These are phyloP conservation scores for Vulpes ferrilata DNA, from an alignment of 2,113 vertebrate species.

Conservation along the genomic window DNA sequence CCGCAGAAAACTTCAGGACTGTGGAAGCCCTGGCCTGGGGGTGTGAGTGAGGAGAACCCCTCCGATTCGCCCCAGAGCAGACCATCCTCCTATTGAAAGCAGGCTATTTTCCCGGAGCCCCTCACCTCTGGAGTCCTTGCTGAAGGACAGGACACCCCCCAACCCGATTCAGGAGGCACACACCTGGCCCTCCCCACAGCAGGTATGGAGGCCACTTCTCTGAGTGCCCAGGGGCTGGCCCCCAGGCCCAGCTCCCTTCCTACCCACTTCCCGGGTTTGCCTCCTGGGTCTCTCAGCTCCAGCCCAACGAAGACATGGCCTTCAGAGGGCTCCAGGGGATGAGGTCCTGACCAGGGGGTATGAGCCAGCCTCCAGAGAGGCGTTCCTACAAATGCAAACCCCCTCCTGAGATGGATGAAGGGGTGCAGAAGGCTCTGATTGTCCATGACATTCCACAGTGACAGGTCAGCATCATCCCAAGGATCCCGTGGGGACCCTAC, in stretches of 20 bases:
- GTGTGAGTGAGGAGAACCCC: too few relatives aligned
- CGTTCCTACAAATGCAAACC: neutral
- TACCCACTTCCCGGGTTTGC: too few relatives aligned
- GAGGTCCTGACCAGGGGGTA: neutral
- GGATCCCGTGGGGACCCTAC: conserved; percentile 92
- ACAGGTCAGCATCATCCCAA: conserved; percentile 94
- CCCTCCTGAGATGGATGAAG: neutral
- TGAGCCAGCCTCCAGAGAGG: too few relatives aligned
- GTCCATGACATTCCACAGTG: conserved; percentile 93
- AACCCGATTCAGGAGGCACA: neutral
- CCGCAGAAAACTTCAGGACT: too few relatives aligned
- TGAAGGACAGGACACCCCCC: neutral
- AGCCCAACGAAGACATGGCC: neutral
- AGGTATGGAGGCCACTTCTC: neutral
- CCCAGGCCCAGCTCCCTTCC: neutral
- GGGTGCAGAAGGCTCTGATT: conserved; percentile 92
- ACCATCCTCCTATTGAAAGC: too few relatives aligned
- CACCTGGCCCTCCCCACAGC: too few relatives aligned
- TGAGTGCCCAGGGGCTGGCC: neutral
- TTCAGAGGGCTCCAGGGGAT: too few relatives aligned
- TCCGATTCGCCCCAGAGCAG: too few relatives aligned
- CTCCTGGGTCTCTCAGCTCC: neutral
- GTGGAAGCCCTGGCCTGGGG: too few relatives aligned
- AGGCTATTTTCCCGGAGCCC: too few relatives aligned
- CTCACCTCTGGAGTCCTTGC: neutral